Percentiles rank a stretch among this genome's conserved stretches.
Conservation (phyloP, 2,888 invertebrate species). For the Campopleginae sp. region DNA sequence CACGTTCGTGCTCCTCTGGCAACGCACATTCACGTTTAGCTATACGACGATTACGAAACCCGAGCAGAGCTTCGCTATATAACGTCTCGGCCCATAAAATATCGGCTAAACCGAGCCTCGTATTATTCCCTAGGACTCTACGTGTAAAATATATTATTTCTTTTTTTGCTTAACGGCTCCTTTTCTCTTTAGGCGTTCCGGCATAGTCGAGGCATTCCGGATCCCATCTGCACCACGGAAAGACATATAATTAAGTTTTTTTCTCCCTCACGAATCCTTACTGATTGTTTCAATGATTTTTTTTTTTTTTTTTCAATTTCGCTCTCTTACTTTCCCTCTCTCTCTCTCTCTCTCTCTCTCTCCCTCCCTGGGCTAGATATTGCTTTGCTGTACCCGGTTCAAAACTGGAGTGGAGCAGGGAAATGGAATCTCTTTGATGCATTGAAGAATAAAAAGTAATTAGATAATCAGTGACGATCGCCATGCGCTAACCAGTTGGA, state of each 20-base stretch:
- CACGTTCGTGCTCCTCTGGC: conserved; percentile 42
- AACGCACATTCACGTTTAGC: conserved; percentile 39
- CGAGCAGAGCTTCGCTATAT: conserved; percentile 12
- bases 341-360: background rate
- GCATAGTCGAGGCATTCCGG: background rate
- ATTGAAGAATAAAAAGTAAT: background rate
- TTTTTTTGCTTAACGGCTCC: conserved; percentile 25
- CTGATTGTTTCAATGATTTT: conserved; percentile 11
- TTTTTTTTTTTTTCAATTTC: background rate
- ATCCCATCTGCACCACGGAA: background rate
- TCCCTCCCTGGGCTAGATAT: background rate
- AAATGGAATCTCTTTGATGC: background rate
- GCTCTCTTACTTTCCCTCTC: too few relatives aligned
- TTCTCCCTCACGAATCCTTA: background rate
- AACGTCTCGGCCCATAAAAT: conserved; percentile 64
- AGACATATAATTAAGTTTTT: conserved; percentile 39
- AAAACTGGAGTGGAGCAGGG: background rate
- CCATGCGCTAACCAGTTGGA: background rate
- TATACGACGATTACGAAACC: conserved; percentile 51
- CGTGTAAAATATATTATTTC: conserved; percentile 70
- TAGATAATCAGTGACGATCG: background rate
- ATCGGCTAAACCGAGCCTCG: conserved; percentile 67
- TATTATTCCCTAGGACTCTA: conserved; percentile 70
- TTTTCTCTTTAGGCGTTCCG: background rate
- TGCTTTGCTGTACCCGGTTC: background rate